Evolutionary conservation across 2,797 vertebrate species (phyloP).

Genomic region (Chromis chromis): DNA sequence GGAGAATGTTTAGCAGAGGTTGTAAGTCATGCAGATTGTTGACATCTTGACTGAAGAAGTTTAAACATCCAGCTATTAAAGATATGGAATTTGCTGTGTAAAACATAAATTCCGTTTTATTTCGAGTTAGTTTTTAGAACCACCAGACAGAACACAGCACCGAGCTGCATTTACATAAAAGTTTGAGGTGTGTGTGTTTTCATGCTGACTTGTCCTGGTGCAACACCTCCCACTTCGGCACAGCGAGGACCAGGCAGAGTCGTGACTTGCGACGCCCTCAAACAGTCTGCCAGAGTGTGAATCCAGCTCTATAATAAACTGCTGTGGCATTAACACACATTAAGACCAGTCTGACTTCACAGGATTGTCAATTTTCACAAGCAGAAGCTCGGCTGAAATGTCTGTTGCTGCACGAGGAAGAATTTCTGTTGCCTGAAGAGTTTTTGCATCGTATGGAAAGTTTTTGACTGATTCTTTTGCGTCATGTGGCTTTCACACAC

Average conservation of each 20-base stretch:
- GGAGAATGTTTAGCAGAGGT: background rate
- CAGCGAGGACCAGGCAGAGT: conserved; percentile 71
- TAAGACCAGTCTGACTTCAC: background rate
- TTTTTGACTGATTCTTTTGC: no score
- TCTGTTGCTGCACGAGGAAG: background rate
- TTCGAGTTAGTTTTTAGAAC: background rate
- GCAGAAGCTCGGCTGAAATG: background rate
- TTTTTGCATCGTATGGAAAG: background rate
- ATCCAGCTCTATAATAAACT: conserved; percentile 62
- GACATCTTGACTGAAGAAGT: background rate
- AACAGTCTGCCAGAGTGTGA: conserved; percentile 80
- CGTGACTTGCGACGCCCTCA: conserved; percentile 82
- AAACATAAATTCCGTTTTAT: no score
- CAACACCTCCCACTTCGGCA: conserved; percentile 77
- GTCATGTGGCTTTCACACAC: no score
- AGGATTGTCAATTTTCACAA: background rate
- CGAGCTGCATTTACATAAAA: conserved; percentile 16
- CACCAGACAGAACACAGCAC: background rate
- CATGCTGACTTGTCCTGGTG: conserved; percentile 43
- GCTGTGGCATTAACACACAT: conserved; percentile 48
- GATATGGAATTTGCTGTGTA: no score
- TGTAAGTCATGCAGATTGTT: no score
- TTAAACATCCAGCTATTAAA: background rate
- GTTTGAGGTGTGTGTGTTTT: conserved; percentile 15
- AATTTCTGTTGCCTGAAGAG: background rate